phyloP scores from a whole-genome alignment of 2,888 invertebrate genomes.

The Drosophila birchii region DNA sequence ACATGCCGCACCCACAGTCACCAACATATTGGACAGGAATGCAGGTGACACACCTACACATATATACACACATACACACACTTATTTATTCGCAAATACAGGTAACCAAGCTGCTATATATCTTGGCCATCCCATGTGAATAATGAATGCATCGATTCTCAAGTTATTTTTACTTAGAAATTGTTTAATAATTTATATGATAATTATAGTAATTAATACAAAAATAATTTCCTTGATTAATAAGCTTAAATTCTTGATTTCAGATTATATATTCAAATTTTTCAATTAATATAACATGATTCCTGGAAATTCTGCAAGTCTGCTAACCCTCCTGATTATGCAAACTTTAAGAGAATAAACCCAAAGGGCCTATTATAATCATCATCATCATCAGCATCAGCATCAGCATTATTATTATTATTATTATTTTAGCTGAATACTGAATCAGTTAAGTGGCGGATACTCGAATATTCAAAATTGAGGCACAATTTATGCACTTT shows the following conservation, averaged over 20 bases:
- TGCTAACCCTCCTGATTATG: no score
- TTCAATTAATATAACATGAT: background rate
- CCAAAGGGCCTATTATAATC: background rate
- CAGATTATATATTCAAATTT: background rate
- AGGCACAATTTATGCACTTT: slow-evolving; percentile 22
- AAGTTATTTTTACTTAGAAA: background rate
- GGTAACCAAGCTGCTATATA: background rate
- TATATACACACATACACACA: slow-evolving; percentile 12
- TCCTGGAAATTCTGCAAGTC: background rate
- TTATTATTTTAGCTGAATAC: slow-evolving; percentile 3
- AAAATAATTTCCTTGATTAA: background rate
- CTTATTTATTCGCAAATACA: background rate
- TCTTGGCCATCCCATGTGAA: slow-evolving; percentile 10
- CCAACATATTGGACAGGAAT: background rate
- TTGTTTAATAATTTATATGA: background rate
- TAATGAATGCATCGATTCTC: slow-evolving; percentile 21
- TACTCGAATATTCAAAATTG: slow-evolving; percentile 9
- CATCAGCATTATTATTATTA: slow-evolving; percentile 7
- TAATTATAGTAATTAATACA: background rate
- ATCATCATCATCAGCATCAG: no score
- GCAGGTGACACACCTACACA: slow-evolving; percentile 35
- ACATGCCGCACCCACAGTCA: slow-evolving; percentile 17
- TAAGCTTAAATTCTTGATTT: background rate
- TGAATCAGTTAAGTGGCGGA: slow-evolving; percentile 16
- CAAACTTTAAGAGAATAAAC: background rate